Evolutionary conservation across 2,888 invertebrate genomes (phyloP).

Genomic region (Scaptomyza tumidula): DNA sequence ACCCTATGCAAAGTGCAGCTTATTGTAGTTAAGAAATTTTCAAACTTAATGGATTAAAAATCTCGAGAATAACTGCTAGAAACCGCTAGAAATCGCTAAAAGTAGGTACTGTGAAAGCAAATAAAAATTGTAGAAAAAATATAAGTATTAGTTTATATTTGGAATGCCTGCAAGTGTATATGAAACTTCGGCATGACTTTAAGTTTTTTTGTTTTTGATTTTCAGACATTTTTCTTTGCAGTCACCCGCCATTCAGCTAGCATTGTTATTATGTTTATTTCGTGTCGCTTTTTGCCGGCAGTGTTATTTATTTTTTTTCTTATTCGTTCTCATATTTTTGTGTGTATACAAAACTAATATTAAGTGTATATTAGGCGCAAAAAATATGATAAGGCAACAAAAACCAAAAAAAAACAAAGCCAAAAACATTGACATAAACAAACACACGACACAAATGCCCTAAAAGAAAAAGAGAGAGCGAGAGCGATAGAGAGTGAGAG

Average conservation of each 20-base stretch:
- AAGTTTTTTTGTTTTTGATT: background rate
- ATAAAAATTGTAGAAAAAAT: too few relatives aligned
- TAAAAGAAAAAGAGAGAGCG: background rate
- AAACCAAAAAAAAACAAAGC: conserved; percentile 9
- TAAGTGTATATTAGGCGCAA: conserved; percentile 61
- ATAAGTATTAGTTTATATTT: too few relatives aligned
- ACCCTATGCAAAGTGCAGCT: background rate
- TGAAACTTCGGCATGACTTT: background rate
- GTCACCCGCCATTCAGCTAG: background rate
- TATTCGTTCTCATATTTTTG: background rate
- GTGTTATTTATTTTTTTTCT: conserved; percentile 22
- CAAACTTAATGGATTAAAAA: too few relatives aligned
- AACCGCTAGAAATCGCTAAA: background rate
- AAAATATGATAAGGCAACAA: conserved; percentile 57
- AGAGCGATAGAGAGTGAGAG: conserved; percentile 1
- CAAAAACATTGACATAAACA: conserved; percentile 53
- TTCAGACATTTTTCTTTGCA: background rate
- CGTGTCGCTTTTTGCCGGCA: conserved; percentile 15
- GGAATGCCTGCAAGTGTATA: background rate
- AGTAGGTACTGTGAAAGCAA: too few relatives aligned
- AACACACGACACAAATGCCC: conserved; percentile 30
- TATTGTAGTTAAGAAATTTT: background rate
- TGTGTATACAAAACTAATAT: conserved; percentile 48
- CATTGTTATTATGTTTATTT: conserved; percentile 9
- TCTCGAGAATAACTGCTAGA: background rate